Base-by-base conservation (phyloP, 2,888 invertebrate species). In the Adineta ricciae region DNA sequence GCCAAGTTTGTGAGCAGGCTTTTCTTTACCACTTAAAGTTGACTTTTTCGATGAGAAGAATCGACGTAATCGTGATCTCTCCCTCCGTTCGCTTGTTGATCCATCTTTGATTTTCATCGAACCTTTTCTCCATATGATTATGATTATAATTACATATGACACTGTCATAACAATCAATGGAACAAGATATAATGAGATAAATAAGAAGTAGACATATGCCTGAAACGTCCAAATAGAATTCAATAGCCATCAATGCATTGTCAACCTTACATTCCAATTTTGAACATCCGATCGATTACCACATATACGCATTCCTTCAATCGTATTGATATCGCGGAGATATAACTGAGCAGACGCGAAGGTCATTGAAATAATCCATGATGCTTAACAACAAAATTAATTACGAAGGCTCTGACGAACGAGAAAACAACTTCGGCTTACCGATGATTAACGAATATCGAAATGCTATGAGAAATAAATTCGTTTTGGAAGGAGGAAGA, bases 91-190 rank as follows among this genome's bases (percentile, higher is more conserved):
- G 32, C 5, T 3, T 3, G 32, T 2, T 32, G 5, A 8, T 19
- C 21, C 78, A 78, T 78, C n/a, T n/a, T 41, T 41, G 1, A n/a
- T 78, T 78, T 41, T 84, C 7, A 94, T 92, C 3, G 93, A 93
- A 88, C 94, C 93, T 89, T 95, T 95, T 9, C 94, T 93, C 96
- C 96, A 96, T 88, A 96, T 96, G 16, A 96, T 96, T 88, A 94
- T 93, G 2, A 96, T 95, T 88, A 96, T 96, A 88, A 96, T 93
- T 16, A 94, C 93, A 90, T 96, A 96, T 90, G 96, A 96, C 7
- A 94, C 94, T 7, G 94, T 93, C 87, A 96, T 96, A 87, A 96
- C 94, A 85, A 96, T 89, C 0, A 96, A 94, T 0, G 96, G 96
- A 46, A 95, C 78, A 38, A 78, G 78, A 78, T 78, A 78, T 9